Base-by-base conservation (phyloP, 2,113 vertebrate species). In the Thalassoma bifasciatum region DNA sequence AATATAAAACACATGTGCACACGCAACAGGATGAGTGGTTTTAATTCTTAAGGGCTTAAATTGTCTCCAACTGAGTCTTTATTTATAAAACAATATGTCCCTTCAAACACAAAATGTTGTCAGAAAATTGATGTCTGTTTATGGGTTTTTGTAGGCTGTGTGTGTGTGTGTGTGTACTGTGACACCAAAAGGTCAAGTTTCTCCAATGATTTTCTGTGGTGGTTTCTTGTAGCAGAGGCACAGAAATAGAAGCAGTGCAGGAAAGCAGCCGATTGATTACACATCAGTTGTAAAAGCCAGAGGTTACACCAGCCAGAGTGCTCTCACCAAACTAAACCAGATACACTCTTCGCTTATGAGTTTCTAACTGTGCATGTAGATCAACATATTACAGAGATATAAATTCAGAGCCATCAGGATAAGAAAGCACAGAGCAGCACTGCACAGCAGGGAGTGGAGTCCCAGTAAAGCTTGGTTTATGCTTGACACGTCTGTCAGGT, bases 1-100 rank as follows among this genome's bases (percentile, higher is more conserved):
- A 79, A 79, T 73, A 77, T 37, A 47, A 79, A 72, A 57, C 68
- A 77, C 72, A 83, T 54, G 53, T 30, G 30, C 53, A 44, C 46
- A 72, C 51, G 23, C 22, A 75, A 69, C 69, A 75, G 59, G 42
- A 66, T 60, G n/a, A 76, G 66, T 40, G 30, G 73, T 72, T 71
- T 87, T 54, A 22, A 58, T 38, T 24, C 40, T 66, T 67, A 19
- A 9, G 59, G 13, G 53, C 30, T 66, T 65, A 10, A 73, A 81
- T 53, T 42, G 53, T 57, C 58, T 72, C 68, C 46, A 84, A 81
- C 72, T 4, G 66, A 77, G 53, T 52, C 21, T 46, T 81, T 76
- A 86, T 83, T 79, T 81, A 85, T 81, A 78, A 58, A 81, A 81
- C 54, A 70, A 66, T 47, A 50, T 62, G 46, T 46, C 54, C 72